phyloP scores from a whole-genome alignment of 2,888 invertebrate species.

The Zaprionus bogoriensis region DNA sequence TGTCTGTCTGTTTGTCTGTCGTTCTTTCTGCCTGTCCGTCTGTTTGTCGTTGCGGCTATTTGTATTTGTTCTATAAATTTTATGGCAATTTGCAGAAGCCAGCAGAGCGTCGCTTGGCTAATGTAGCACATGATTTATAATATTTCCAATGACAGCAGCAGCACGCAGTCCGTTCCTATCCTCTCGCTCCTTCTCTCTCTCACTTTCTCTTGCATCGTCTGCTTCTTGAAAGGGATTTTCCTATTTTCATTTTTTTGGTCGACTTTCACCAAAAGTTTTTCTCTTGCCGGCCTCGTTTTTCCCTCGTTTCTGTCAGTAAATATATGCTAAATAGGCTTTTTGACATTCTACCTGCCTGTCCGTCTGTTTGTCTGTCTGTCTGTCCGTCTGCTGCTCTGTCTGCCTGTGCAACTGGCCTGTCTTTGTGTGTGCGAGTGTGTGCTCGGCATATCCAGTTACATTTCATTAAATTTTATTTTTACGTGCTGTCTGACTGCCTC shows the following conservation, averaged over 20 bases:
- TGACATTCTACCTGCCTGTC: constrained; percentile 72
- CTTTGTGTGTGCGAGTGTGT: constrained; percentile 22
- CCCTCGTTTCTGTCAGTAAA: constrained; percentile 58
- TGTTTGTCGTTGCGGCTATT: constrained; percentile 11
- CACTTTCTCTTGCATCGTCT: background rate
- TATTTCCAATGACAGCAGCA: constrained; percentile 66
- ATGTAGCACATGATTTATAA: constrained; percentile 79
- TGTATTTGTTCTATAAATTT: constrained; percentile 63
- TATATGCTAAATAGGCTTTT: constrained; percentile 79
- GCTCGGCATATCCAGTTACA: constrained; percentile 73
- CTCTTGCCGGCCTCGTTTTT: constrained; percentile 23
- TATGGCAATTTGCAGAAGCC: constrained; percentile 68
- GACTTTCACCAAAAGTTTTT: constrained; percentile 49
- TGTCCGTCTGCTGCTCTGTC: background rate
- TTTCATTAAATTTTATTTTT: constrained; percentile 78
- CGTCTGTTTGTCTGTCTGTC: background rate
- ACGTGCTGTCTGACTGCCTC: constrained; percentile 62
- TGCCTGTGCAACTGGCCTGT: constrained; percentile 8
- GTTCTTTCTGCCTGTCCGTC: background rate
- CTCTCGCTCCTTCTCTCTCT: background rate
- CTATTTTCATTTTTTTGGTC: constrained; percentile 21
- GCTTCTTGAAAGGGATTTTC: constrained; percentile 51
- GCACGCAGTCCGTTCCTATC: background rate
- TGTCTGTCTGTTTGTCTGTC: background rate
- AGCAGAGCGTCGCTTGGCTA: constrained; percentile 66